Percentiles rank a stretch among this genome's conserved stretches.
phyloP scores from a whole-genome alignment of 1,140 invertebrate species.

The Leptinotarsa texana region DNA sequence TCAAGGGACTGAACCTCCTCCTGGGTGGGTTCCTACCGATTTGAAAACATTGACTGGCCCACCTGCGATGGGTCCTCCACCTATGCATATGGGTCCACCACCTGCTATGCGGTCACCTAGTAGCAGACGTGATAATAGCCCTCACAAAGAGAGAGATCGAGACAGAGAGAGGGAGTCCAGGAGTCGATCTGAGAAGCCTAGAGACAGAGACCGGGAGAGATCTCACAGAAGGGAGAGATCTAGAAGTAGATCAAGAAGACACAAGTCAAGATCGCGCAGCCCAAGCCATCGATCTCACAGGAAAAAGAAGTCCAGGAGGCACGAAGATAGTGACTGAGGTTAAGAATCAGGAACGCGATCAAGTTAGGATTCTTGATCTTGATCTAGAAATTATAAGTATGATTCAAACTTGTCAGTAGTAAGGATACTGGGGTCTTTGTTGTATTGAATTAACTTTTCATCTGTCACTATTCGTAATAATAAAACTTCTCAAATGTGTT shows the following conservation, averaged over 20 bases:
- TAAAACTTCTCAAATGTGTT: too few relatives aligned
- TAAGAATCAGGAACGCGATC: too few relatives aligned
- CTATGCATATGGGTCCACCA: conserved; percentile 55
- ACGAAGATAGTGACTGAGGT: conserved; percentile 50
- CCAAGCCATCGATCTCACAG: conserved; percentile 60
- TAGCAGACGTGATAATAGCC: conserved; percentile 30
- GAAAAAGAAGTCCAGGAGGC: conserved; percentile 63
- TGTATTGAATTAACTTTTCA: too few relatives aligned
- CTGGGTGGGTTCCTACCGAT: conserved; percentile 63
- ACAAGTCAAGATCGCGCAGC: conserved; percentile 65
- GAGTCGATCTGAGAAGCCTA: conserved; percentile 55
- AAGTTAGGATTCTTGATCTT: too few relatives aligned
- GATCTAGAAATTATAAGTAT: too few relatives aligned
- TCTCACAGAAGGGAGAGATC: conserved; percentile 62
- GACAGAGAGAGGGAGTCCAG: conserved; percentile 57
- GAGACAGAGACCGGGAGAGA: conserved; percentile 56
- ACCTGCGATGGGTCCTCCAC: conserved; percentile 42
- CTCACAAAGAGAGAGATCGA: conserved; percentile 41
- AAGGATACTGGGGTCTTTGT: too few relatives aligned
- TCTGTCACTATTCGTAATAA: too few relatives aligned
- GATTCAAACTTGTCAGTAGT: too few relatives aligned
- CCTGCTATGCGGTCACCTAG: conserved; percentile 43
- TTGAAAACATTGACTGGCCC: conserved; percentile 65
- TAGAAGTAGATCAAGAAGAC: conserved; percentile 63
- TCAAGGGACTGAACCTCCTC: conserved; percentile 54